Base-by-base conservation (phyloP, 2,797 vertebrate species). In the Sitta carolinensis region DNA sequence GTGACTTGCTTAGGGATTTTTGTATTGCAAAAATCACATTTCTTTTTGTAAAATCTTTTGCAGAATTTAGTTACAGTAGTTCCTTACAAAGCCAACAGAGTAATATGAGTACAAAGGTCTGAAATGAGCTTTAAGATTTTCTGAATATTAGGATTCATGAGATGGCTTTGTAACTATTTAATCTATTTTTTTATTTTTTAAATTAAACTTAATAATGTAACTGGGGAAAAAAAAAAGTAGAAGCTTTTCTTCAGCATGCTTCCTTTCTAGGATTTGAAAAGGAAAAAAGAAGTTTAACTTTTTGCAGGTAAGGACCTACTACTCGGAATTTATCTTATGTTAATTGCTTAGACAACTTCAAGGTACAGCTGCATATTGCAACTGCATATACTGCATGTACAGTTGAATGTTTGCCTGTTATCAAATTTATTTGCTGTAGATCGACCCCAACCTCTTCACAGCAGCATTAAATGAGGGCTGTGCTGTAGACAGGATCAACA, bases 61-160 rank as follows among this genome's bases (percentile, higher is more conserved):
- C 25, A 79, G 63, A 76, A 52, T 75, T 70, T 30, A 63, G 36
- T 73, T 66, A 58, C 36, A 51, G n/a, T 38, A 52, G 38, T 52
- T 78, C 76, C 54, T 68, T 69, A 51, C 67, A 89, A 84, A 87
- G 11, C 4, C 13, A 10, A 9, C 30, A 27, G 67, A 84, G 11
- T 62, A 86, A 62, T 57, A 42, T 3, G 8, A 79, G 23, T 63
- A 64, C 9, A 79, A 69, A 86, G 23, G 8, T 43, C 48, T 75
- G 64, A 91, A 90, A 90, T 11, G 32, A 88, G 21, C 15, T 29
- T 73, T 66, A 93, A 72, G 36, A 23, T 70, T 92, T 84, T 89
- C 36, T 89, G 26, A 76, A 73, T 36, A 61, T 52, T 57, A 58
- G 21, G 45, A 84, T 82, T 69, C 38, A 36, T 81, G 40, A 25